phyloP scores from a whole-genome alignment of 1,140 invertebrate species.

The Zeugodacus cucurbitae region DNA sequence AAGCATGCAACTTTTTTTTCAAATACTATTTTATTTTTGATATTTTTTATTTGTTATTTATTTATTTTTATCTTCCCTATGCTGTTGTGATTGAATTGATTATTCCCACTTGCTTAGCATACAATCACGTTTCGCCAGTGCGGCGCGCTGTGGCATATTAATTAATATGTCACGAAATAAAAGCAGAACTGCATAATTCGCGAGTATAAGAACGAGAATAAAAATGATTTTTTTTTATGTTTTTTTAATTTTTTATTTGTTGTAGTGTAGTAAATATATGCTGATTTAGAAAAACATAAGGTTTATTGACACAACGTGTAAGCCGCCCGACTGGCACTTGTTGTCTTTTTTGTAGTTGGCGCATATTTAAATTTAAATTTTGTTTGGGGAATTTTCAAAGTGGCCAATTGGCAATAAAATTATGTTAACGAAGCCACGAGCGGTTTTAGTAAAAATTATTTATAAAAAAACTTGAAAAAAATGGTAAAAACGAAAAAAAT shows the following conservation, averaged over 20 bases:
- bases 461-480: background rate
- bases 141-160: background rate
- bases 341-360: background rate
- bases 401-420: background rate
- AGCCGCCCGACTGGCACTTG: background rate
- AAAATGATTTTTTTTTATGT: background rate
- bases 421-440: background rate
- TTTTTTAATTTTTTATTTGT: too few relatives aligned
- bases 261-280: background rate
- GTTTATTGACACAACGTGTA: slow-evolving; percentile 12
- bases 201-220: background rate
- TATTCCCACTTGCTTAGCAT: background rate
- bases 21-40: background rate
- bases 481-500: background rate
- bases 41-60: background rate
- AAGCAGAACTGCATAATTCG: background rate
- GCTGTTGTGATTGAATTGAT: background rate
- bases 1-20: background rate
- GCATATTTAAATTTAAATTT: background rate
- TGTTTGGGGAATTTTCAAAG: background rate
- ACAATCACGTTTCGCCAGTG: background rate
- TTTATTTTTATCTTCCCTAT: too few relatives aligned
- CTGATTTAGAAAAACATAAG: background rate
- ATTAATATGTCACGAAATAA: background rate
- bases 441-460: background rate